Evolutionary conservation across 2,888 invertebrate species (phyloP), one percentile per base, ranked within the genome.

Genomic region (Leptopilina myrica): DNA sequence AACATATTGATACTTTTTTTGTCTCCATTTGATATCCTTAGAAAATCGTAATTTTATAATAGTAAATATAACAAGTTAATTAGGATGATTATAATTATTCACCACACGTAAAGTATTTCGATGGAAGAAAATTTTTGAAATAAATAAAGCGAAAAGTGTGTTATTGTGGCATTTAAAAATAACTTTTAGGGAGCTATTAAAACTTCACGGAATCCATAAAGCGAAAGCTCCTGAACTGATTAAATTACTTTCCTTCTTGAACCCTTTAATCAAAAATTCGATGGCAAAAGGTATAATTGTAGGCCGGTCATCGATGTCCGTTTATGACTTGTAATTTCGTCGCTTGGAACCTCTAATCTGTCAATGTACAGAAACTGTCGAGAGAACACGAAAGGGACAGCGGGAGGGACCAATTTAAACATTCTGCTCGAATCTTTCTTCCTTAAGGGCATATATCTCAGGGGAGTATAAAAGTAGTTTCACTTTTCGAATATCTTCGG

Each of bases 401-500:
- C 56, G 59, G 53, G 69, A 76, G 78, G 64, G 67, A 59, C 67
- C 75, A 67, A n/a, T 64, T 43, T 64, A 75, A 26, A 75, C 65
- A 64, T 78, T 53, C 75, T 53, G 59, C 65, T 78, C 40, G 64
- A 75, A 78, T 78, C 76, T 80, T 80, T 80, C 78, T 79, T 82
- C 81, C 82, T 43, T 85, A 86, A 85, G 85, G 85, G 81, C 81
- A 76, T 66, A 43, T 79, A 79, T 49, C 12, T 49, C 49, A 49
- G 49, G 80, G 81, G 83, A 76, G 80, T 84, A 88, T 33, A 33
- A 33, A 8, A 43, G 43, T 43, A 43, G 89, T 90, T 90, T 90
- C 89, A 89, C 89, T 87, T 86, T 86, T 86, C 87, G 87, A 90
- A 90, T 90, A 89, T 87, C 88, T 90, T 87, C 76, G 89, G 89